phyloP scores from a whole-genome alignment of 2,797 vertebrate species.

The Prionace glauca region DNA sequence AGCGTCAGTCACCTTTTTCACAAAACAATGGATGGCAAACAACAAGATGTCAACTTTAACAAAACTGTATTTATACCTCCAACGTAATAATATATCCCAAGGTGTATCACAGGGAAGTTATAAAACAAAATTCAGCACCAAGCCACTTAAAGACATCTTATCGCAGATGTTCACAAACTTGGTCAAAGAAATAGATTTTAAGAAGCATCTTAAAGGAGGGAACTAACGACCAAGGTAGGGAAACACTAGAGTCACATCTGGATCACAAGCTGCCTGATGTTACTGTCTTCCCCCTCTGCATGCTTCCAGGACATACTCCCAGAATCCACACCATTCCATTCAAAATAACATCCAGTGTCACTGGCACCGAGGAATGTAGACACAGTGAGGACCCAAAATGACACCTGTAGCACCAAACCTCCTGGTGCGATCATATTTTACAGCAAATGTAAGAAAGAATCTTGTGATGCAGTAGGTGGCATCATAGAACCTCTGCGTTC shows the following conservation, averaged over 20 bases:
- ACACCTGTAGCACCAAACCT: neutral
- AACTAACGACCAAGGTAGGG: neutral
- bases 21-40: neutral
- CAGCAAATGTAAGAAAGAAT: neutral
- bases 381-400: neutral
- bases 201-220: neutral
- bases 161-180: neutral
- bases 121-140: neutral
- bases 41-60: neutral
- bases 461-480: too few species aligned
- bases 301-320: neutral
- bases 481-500: too few species aligned
- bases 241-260: neutral
- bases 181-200: neutral
- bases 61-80: neutral
- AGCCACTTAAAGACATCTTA: neutral
- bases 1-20: neutral
- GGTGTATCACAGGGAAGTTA: neutral
- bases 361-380: neutral
- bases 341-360: neutral
- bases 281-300: neutral
- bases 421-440: neutral
- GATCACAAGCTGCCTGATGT: neutral
- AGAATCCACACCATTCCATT: neutral
- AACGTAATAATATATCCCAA: neutral